These are phyloP conservation scores for Timema podura DNA, from an alignment of 2,888 invertebrate species.

Conservation along the genomic window DNA sequence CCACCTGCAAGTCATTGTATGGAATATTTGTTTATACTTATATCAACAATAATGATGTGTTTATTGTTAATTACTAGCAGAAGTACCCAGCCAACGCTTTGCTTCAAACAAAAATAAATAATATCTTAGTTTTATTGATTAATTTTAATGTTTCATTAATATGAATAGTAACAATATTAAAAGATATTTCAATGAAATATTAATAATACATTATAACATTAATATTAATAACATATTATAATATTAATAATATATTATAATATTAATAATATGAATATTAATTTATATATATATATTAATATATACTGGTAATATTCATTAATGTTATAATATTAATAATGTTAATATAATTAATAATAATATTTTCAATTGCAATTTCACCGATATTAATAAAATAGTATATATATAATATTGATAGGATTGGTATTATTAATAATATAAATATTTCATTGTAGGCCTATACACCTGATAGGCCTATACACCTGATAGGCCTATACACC, in stretches of 20 bases:
- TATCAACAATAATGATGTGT: no score
- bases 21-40: no score
- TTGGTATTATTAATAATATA: slow-evolving; percentile 4
- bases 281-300: neutral
- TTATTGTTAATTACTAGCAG: no score
- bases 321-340: slow-evolving; percentile 1
- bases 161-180: no score
- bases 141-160: no score
- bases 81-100: no score
- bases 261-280: slow-evolving; percentile 2
- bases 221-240: neutral
- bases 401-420: neutral
- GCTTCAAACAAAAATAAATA: no score
- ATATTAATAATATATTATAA: neutral
- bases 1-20: no score
- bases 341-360: neutral
- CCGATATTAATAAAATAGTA: neutral
- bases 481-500: no score
- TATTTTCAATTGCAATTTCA: neutral
- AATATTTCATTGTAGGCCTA: neutral
- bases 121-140: no score
- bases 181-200: no score
- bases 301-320: neutral
- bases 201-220: neutral
- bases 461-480: no score